Conservation (phyloP, 2,888 invertebrate genomes). For the Ecdyonurus torrentis region DNA sequence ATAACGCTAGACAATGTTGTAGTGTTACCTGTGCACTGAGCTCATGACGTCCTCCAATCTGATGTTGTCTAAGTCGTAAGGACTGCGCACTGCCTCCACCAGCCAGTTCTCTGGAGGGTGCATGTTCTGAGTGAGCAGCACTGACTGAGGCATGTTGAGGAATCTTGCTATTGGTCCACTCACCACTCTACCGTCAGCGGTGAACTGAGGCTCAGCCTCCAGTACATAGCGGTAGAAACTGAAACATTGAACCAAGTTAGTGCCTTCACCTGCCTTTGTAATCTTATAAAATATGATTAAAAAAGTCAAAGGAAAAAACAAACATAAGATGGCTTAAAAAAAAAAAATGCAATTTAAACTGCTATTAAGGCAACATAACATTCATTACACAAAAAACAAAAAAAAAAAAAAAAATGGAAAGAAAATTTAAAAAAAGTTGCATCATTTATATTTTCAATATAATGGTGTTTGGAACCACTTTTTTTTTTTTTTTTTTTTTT, state of each 20-base stretch:
- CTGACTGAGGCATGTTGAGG: conserved; percentile 75
- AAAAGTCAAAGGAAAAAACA: too few species aligned
- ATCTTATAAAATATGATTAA: neutral
- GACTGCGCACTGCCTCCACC: conserved; percentile 79
- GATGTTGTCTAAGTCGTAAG: conserved; percentile 95
- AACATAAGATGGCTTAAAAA: too few species aligned
- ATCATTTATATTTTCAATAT: too few species aligned
- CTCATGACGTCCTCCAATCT: conserved; percentile 82
- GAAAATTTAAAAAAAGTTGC: too few species aligned
- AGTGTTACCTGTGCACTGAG: conserved; percentile 67
- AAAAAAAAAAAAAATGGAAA: too few species aligned
- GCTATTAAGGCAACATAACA: too few species aligned
- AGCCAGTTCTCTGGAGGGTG: conserved; percentile 92
- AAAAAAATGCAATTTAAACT: too few species aligned
- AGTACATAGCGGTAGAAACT: conserved; percentile 93
- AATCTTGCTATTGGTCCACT: conserved; percentile 74
- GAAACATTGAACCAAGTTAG: conserved; percentile 17
- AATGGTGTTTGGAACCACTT: too few species aligned
- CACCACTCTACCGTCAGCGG: conserved; percentile 43
- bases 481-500: too few species aligned
- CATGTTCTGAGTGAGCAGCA: conserved; percentile 77
- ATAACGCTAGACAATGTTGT: too few species aligned
- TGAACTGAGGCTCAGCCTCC: conserved; percentile 76
- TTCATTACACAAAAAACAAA: too few species aligned
- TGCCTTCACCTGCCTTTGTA: neutral